Evolutionary conservation across 2,797 vertebrate genomes (phyloP), one percentile per base, ranked within the genome.

Genomic region (Strix occidentalis): DNA sequence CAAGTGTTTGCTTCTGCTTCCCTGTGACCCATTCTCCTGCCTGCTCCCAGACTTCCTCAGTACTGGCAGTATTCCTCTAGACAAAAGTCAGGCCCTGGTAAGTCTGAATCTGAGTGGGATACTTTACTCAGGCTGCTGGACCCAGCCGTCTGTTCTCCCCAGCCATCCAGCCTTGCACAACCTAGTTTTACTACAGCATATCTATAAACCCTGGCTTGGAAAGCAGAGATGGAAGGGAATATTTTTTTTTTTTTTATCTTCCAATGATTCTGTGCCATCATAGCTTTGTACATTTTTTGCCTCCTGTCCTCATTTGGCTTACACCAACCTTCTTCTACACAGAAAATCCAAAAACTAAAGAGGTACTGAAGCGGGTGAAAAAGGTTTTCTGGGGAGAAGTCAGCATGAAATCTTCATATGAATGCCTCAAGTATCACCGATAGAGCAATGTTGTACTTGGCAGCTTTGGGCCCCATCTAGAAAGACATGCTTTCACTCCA

Each of bases 371-470:
- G 20, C 26, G 65, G 37, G 25, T 2, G 2, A n/a, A 57, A 28
- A 48, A 71, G 8, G 12, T 53, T 70, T 88, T 76, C 70, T 65
- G 28, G 13, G 35, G 63, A 87, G 51, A 87, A 76, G 28, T 65
- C 25, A 45, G 41, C n/a, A 4, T 8, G 19, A 82, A 87, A 61
- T 72, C 26, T 56, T 65, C 3, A 12, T 21, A 17, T 29, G 6
- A 48, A 71, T 41, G 13, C 56, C 69, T 53, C 41, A 48, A 25
- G 12, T 68, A 9, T 39, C 23, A 46, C 0, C 0, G 13, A 11
- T 17, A 61, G 41, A 89, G 12, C 16, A 57, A 43, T 13, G 15
- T 25, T 56, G 28, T 16, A 18, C 75, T 79, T 86, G 16, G 24
- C 37, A 91, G 29, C 23, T 78, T 69, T 57, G 50, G 16, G 20